A percentile compares a stretch with the other conserved stretches of the same genome.
Evolutionary conservation across 2,113 vertebrate genomes (phyloP).

Genomic region (Stigmatopora nigra): DNA sequence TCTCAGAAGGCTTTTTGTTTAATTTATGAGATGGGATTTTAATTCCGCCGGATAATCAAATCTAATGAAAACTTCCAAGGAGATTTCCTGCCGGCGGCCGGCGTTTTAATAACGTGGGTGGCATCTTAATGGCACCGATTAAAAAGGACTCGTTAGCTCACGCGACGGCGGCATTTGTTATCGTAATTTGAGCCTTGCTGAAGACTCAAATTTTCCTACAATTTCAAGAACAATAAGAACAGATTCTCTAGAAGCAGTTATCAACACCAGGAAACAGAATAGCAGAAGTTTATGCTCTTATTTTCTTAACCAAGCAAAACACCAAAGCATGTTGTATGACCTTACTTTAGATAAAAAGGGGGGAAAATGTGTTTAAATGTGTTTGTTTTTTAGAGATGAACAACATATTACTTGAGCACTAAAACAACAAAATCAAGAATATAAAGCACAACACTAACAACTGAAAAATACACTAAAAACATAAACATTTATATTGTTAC

Average conservation of each 20-base stretch:
- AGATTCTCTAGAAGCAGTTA: background rate
- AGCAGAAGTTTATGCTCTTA: too few relatives aligned
- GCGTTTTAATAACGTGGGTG: conserved; percentile 21
- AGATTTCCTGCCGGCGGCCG: conserved; percentile 15
- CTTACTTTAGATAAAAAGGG: too few relatives aligned
- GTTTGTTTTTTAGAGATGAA: too few relatives aligned
- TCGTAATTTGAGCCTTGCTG: background rate
- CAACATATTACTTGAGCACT: background rate
- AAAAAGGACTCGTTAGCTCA: conserved; percentile 11
- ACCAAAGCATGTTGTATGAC: too few relatives aligned
- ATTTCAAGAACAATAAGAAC: background rate
- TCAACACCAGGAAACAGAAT: too few relatives aligned
- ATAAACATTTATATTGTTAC: background rate
- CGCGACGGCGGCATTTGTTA: background rate
- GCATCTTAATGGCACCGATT: conserved; percentile 3
- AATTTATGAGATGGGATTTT: conserved; percentile 48
- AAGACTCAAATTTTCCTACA: background rate
- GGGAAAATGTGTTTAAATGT: too few relatives aligned
- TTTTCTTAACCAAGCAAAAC: too few relatives aligned
- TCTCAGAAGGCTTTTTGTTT: conserved; percentile 45
- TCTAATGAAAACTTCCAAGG: conserved; percentile 44
- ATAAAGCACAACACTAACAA: background rate
- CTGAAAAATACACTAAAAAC: background rate
- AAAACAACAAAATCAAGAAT: background rate
- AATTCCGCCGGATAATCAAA: conserved; percentile 46